A percentile compares a stretch with the other conserved stretches of the same genome.
phyloP scores from a whole-genome alignment of 2,888 invertebrate genomes.

The Rhyacophila evoluta region DNA sequence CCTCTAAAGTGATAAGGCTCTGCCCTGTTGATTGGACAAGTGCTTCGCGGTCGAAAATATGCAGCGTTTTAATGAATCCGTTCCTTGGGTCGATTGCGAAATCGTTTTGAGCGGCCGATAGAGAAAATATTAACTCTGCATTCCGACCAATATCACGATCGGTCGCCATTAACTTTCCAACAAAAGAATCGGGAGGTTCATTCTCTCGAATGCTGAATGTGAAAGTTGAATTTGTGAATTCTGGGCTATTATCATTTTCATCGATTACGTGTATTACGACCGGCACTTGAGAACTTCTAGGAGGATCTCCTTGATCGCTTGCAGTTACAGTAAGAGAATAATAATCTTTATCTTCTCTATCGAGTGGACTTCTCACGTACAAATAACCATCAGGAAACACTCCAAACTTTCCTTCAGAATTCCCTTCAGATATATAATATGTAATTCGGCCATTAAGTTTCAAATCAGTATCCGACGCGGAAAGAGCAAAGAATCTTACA shows the following conservation, averaged over 20 bases:
- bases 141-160: slow-evolving; percentile 93
- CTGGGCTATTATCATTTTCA: slow-evolving; percentile 96
- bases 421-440: slow-evolving; percentile 89
- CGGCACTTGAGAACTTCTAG: slow-evolving; percentile 86
- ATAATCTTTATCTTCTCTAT: slow-evolving; percentile 92
- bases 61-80: slow-evolving; percentile 89
- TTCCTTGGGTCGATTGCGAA: slow-evolving; percentile 91
- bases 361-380: slow-evolving; percentile 87
- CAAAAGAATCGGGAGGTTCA: slow-evolving; percentile 88
- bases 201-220: slow-evolving; percentile 91
- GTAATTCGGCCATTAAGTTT: slow-evolving; percentile 83
- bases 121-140: slow-evolving; percentile 88
- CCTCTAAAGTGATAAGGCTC: slow-evolving; percentile 86
- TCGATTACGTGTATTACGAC: slow-evolving; percentile 94
- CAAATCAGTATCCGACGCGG: slow-evolving; percentile 90
- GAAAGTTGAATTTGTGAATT: slow-evolving; percentile 92
- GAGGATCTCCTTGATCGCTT: slow-evolving; percentile 82
- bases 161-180: slow-evolving; percentile 89
- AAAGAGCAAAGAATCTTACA: slow-evolving; percentile 88
- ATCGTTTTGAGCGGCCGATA: slow-evolving; percentile 80
- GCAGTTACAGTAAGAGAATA: slow-evolving; percentile 90
- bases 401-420: slow-evolving; percentile 87
- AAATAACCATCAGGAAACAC: slow-evolving; percentile 95
- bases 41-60: slow-evolving; percentile 90
- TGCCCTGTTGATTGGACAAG: slow-evolving; percentile 82